Evolutionary conservation across 2,888 invertebrate genomes (phyloP).

Genomic region (Bellardia pandia): DNA sequence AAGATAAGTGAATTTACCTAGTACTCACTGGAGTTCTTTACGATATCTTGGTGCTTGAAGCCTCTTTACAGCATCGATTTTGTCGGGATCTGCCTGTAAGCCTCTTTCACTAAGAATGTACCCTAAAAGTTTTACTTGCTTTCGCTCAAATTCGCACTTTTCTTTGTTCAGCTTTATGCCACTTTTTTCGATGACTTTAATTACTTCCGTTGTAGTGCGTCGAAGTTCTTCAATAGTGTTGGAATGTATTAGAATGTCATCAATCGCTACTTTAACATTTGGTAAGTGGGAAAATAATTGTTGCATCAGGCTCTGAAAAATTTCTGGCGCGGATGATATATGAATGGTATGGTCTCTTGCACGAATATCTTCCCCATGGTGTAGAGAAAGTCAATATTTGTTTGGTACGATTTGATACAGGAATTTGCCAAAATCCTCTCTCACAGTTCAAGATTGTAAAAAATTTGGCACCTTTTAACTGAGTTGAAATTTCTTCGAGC

Average conservation of each 20-base stretch:
- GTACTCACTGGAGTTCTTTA: slow-evolving; percentile 69
- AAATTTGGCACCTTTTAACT: slow-evolving; percentile 45
- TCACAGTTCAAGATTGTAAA: slow-evolving; percentile 65
- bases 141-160: slow-evolving; percentile 70
- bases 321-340: slow-evolving; percentile 75
- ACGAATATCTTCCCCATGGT: slow-evolving; percentile 71
- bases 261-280: slow-evolving; percentile 74
- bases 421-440: slow-evolving; percentile 73
- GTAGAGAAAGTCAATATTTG: slow-evolving; percentile 65
- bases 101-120: slow-evolving; percentile 38
- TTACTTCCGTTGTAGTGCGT: slow-evolving; percentile 59
- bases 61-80: slow-evolving; percentile 66
- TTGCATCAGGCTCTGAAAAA: slow-evolving; percentile 73
- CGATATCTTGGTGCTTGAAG: slow-evolving; percentile 63
- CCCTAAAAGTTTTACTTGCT: slow-evolving; percentile 60
- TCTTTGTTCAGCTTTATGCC: slow-evolving; percentile 74
- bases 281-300: slow-evolving; percentile 58
- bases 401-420: slow-evolving; percentile 66
- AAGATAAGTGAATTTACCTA: slow-evolving; percentile 71
- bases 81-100: slow-evolving; percentile 49
- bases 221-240: slow-evolving; percentile 65
- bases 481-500: slow-evolving; percentile 48
- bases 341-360: slow-evolving; percentile 61
- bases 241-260: slow-evolving; percentile 75
- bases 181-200: slow-evolving; percentile 53